Base-by-base conservation (phyloP, 2,113 vertebrate species). In the Carollia perspicillata region DNA sequence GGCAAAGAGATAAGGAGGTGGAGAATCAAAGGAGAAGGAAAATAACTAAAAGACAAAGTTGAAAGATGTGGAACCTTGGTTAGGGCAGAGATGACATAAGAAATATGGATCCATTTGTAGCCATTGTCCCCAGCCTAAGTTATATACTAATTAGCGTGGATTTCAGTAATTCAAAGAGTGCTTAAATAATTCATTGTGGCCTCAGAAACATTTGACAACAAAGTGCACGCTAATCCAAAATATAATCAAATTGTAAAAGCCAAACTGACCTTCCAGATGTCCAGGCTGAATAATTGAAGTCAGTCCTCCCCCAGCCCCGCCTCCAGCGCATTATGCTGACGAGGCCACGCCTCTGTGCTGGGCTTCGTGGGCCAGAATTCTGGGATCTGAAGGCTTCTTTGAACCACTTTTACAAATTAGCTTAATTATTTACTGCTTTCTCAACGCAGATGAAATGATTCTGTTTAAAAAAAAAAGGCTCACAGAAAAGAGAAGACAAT, bases 251-350 rank as follows among this genome's bases (percentile, higher is more conserved):
- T 33, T 69, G 37, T 65, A 81, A 95, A 90, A 58, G 66, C 79
- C 49, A 81, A 93, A 90, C 42, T 94, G 95, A 95, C 79, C 93
- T 81, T 95, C 95, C 97, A 97, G 93, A 96, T 97, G 96, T 90
- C 11, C 0, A 51, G 75, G 66, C 94, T 97, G 92, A 97, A 95
- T 98, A 97, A 97, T 90, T 95, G 33, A 98, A 88, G 65, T 44
- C 95, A 93, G 53, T 51, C 42, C 44, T 78, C 42, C 47, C 68
- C 12, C 16, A 86, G 58, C n/a, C 35, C 40, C 18, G 6, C 23
- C 47, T 47, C 92, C 37, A 89, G 75, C 9, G 8, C 68, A 37
- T 44, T 84, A 81, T 17, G 22, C 84, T 81, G 89, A 97, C 28
- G 71, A 95, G 65, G 16, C 37, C 23, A 37, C 0, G 13, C 74